Evolutionary conservation across 2,888 invertebrate genomes (phyloP), one percentile per base, ranked within the genome.

Genomic region (Suillia variegata): DNA sequence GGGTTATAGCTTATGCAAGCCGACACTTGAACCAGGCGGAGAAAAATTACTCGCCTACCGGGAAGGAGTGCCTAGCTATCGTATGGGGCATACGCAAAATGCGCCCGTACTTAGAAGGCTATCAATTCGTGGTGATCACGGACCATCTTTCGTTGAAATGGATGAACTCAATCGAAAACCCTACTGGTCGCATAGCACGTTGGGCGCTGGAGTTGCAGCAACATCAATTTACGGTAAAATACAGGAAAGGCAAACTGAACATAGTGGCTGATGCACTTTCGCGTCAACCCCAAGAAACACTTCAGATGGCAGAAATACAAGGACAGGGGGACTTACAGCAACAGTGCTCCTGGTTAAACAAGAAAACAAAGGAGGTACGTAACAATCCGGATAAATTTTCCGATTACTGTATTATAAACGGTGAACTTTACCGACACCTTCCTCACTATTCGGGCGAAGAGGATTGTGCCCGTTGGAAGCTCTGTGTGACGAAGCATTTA

Each of bases 121-220:
- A 49, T 1, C 49, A 49, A 13, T 49, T 49, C 22, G 10, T 21
- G 1, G 49, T 49, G 5, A 49, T 49, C 21, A 49, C 49, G 2
- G 49, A 49, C 2, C 49, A 49, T 21, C 20, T 21, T 12, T 49
- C 49, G 18, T 18, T 49, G 8, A 49, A 49, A 21, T 49, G 49
- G 49, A 8, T 49, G 45, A 49, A 56, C 18, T 20, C 48, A 10
- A 33, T 55, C n/a, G 53, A 53, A 20, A 53, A 48, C 48, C 59
- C 61, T 1, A 12, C 51, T 2, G 55, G 56, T 3, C 56, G 57
- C 17, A 17, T 60, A 2, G 56, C 54, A 15, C 47, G 56, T n/a
- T 60, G 60, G 49, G 45, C 34, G 1, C 34, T 56, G 1, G 42
- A 53, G 48, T 22, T 51, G 10, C 21, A 56, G 20, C 20, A 56